Conservation (phyloP, 2,113 vertebrate genomes). For the Gallinago undulata region DNA sequence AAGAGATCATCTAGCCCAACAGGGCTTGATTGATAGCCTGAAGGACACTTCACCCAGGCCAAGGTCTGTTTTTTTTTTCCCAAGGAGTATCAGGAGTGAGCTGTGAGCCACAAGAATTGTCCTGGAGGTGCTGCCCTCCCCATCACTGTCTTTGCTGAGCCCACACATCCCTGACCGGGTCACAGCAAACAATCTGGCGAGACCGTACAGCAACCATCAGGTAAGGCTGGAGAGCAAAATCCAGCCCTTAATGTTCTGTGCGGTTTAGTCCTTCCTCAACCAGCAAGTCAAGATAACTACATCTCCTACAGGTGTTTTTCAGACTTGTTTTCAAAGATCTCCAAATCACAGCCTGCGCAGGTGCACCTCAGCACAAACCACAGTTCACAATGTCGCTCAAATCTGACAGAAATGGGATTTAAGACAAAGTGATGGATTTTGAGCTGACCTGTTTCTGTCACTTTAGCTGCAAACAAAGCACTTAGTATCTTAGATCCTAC, state of each 20-base stretch:
- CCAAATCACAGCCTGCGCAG: accelerated
- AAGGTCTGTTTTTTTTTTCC: not conserved
- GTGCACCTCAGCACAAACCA: not conserved
- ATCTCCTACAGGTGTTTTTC: not conserved
- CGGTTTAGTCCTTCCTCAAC: not conserved
- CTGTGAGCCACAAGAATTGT: not conserved
- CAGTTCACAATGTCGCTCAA: not conserved
- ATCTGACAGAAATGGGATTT: not conserved
- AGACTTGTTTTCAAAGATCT: not conserved
- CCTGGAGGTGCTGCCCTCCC: not conserved
- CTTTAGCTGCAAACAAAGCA: not conserved
- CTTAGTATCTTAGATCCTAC: not conserved
- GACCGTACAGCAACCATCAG: not conserved
- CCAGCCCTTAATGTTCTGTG: not conserved
- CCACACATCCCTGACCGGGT: not conserved
- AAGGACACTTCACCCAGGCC: not conserved
- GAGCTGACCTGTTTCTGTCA: not conserved
- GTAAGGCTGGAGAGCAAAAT: not conserved
- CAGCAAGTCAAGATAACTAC: not conserved
- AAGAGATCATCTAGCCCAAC: not conserved
- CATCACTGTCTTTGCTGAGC: not conserved
- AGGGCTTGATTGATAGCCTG: not conserved
- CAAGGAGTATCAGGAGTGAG: not conserved
- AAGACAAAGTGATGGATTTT: not conserved
- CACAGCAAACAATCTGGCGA: not conserved